Evolutionary conservation across 1,140 invertebrate species (phyloP).

Genomic region (Drosophila willistoni): DNA sequence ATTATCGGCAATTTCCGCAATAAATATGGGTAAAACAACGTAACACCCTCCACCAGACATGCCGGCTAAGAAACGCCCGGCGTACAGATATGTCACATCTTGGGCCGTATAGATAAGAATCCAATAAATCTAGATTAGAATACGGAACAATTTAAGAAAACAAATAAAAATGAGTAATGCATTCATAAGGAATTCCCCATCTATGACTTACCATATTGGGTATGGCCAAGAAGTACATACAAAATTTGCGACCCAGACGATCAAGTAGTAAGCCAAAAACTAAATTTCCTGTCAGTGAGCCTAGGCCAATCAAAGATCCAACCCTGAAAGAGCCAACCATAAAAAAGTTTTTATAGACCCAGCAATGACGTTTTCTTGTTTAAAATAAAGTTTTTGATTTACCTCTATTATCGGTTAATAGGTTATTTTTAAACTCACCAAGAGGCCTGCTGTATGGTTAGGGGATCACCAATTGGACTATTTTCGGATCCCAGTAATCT

Average conservation of each 20-base stretch:
- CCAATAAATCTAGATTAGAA: slow-evolving; percentile 57
- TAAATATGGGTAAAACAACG: slow-evolving; percentile 66
- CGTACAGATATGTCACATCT: slow-evolving; percentile 72
- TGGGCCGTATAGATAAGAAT: slow-evolving; percentile 65
- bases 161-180: slow-evolving; percentile 30
- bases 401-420: neutral
- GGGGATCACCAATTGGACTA: slow-evolving; percentile 44
- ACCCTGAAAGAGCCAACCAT: slow-evolving; percentile 28
- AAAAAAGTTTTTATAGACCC: neutral
- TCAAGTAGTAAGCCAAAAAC: slow-evolving; percentile 62
- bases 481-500: slow-evolving; percentile 48
- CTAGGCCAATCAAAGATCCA: slow-evolving; percentile 63
- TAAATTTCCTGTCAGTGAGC: slow-evolving; percentile 63
- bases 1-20: slow-evolving; percentile 74
- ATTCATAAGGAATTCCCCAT: slow-evolving; percentile 13
- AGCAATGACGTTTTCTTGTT: neutral
- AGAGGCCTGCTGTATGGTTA: slow-evolving; percentile 64
- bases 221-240: slow-evolving; percentile 68
- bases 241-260: slow-evolving; percentile 63
- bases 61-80: slow-evolving; percentile 82
- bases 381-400: too few relatives aligned
- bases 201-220: slow-evolving; percentile 60
- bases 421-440: slow-evolving; percentile 34
- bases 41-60: slow-evolving; percentile 72
- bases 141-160: neutral